Percentiles rank a stretch among this genome's conserved stretches.
These are phyloP conservation scores for Coenonympha arcania DNA, from an alignment of 2,888 invertebrate genomes.

Conservation along the genomic window DNA sequence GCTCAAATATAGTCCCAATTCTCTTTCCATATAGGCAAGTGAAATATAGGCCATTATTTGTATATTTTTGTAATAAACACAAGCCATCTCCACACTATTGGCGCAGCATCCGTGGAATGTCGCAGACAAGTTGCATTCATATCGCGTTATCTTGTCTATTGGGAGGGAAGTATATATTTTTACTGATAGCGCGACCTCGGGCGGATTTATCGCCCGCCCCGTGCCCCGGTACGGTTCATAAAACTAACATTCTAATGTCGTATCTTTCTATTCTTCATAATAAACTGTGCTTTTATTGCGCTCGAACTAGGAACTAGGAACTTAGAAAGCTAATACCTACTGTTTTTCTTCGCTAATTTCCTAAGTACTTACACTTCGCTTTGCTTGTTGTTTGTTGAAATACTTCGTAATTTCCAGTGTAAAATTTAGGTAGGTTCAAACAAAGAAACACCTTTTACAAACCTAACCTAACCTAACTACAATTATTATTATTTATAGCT, in stretches of 20 bases:
- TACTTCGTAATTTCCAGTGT: no score
- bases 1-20: no score
- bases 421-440: no score
- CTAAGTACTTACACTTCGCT: background rate
- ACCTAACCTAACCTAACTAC: no score
- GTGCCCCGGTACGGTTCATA: slow-evolving; percentile 18
- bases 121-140: slow-evolving; percentile 35
- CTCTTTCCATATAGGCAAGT: no score
- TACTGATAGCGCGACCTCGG: slow-evolving; percentile 34
- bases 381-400: no score
- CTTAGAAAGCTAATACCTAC: background rate
- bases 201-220: slow-evolving; percentile 29
- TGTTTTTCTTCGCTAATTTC: background rate
- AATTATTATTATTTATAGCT: no score
- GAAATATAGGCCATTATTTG: no score
- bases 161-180: slow-evolving; percentile 36
- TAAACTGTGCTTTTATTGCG: slow-evolving; percentile 5
- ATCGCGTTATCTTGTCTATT: slow-evolving; percentile 37
- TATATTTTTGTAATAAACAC: background rate
- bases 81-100: slow-evolving; percentile 17
- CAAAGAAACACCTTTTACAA: no score
- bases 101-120: slow-evolving; percentile 34
- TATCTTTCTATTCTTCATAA: slow-evolving; percentile 15
- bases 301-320: background rate
- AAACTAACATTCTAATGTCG: slow-evolving; percentile 17